Conservation (phyloP, 2,888 invertebrate species). For the Noctua janthina region DNA sequence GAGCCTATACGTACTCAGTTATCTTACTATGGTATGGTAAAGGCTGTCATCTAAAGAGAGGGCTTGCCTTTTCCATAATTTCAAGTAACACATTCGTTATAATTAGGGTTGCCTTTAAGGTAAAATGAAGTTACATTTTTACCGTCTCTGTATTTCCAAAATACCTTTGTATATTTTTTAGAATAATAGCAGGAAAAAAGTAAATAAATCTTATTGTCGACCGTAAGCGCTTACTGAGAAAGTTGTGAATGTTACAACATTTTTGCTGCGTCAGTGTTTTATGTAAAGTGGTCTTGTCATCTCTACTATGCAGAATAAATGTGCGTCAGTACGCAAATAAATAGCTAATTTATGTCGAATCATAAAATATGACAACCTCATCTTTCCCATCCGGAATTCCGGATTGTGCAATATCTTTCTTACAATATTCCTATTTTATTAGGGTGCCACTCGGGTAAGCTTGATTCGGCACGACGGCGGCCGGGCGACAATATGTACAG, state of each 20-base stretch:
- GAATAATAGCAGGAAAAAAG: not conserved
- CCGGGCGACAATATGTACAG: not conserved
- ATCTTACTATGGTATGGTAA: not conserved
- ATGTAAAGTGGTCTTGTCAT: not conserved
- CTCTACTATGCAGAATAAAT: not conserved
- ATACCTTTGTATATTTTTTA: not conserved
- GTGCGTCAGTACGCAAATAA: constrained; percentile 3
- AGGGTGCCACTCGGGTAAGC: not conserved
- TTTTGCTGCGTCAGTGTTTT: constrained; percentile 14
- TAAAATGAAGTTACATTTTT: not conserved
- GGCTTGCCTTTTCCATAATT: not conserved
- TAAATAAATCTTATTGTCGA: not conserved
- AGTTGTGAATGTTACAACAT: constrained; percentile 18
- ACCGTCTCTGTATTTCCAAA: not conserved
- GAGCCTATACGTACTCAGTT: not conserved
- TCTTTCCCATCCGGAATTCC: not conserved
- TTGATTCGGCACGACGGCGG: not conserved
- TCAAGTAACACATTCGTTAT: not conserved
- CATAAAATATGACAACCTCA: not conserved
- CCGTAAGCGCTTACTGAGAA: constrained; percentile 10
- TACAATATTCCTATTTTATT: not conserved
- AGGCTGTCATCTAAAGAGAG: not conserved
- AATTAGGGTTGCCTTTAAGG: not conserved
- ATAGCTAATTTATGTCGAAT: not conserved
- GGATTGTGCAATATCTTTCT: not conserved